phyloP scores from a whole-genome alignment of 2,888 invertebrate species.

The Parelbella ahira region DNA sequence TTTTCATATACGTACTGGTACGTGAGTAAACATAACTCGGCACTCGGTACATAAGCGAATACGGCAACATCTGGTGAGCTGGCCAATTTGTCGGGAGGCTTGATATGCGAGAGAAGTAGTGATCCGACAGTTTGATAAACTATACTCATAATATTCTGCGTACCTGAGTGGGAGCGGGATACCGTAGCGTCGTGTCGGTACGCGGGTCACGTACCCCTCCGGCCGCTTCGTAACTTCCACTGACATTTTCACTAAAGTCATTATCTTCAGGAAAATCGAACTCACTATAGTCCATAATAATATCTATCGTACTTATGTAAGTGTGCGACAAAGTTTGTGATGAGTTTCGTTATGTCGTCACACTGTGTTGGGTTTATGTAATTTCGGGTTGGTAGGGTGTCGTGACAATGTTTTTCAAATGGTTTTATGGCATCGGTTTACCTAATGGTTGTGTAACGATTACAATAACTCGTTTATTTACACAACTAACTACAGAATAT shows the following conservation, averaged over 20 bases:
- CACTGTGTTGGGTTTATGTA: too few species aligned
- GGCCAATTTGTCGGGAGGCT: constrained; percentile 60
- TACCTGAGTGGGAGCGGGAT: constrained; percentile 36
- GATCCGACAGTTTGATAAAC: constrained; percentile 63
- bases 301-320: constrained; percentile 1
- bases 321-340: constrained; percentile 3
- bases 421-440: too few species aligned
- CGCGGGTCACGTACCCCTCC: constrained; percentile 48
- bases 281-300: constrained; percentile 6
- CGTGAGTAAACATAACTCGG: too few species aligned
- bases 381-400: too few species aligned
- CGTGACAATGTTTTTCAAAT: too few species aligned
- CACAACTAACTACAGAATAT: too few species aligned
- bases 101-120: constrained; percentile 45
- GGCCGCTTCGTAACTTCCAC: constrained; percentile 51
- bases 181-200: constrained; percentile 38
- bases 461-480: too few species aligned
- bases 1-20: too few species aligned
- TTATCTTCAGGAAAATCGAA: constrained; percentile 52
- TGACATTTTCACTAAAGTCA: constrained; percentile 64
- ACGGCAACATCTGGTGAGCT: constrained; percentile 37
- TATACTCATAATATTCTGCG: constrained; percentile 55
- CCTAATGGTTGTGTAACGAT: too few species aligned
- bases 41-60: constrained; percentile 4
- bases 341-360: background rate